phyloP scores from a whole-genome alignment of 2,888 invertebrate species.

The Drosophila putrida region DNA sequence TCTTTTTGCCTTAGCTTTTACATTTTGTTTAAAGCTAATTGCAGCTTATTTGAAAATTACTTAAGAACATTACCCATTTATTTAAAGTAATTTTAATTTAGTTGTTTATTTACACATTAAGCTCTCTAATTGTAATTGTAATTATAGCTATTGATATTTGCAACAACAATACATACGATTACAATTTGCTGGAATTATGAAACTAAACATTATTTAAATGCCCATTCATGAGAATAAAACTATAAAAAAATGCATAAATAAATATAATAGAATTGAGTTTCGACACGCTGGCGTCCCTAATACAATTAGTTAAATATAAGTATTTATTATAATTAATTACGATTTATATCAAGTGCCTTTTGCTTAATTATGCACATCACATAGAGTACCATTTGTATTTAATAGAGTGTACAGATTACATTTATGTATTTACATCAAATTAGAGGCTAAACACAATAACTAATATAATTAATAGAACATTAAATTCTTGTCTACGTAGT shows the following conservation, averaged over 20 bases:
- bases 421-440: conserved; percentile 50
- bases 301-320: conserved; percentile 4
- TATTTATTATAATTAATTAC: conserved; percentile 25
- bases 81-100: conserved; percentile 3
- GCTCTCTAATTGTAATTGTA: conserved; percentile 20
- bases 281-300: neutral
- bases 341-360: conserved; percentile 32
- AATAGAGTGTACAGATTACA: conserved; percentile 32
- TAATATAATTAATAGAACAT: conserved; percentile 9
- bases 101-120: conserved; percentile 38
- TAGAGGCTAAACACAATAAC: conserved; percentile 24
- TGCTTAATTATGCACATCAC: conserved; percentile 65
- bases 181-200: conserved; percentile 25
- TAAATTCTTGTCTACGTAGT: conserved; percentile 1
- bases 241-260: neutral
- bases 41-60: conserved; percentile 3
- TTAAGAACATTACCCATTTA: neutral
- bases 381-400: conserved; percentile 26
- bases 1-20: neutral
- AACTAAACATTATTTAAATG: conserved; percentile 24
- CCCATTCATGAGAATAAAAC: conserved; percentile 20
- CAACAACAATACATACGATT: conserved; percentile 19
- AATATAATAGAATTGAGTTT: neutral
- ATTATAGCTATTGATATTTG: conserved; percentile 50
- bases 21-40: conserved; percentile 1